phyloP scores from a whole-genome alignment of 2,113 vertebrate species.

The Mormyrus iriodes region DNA sequence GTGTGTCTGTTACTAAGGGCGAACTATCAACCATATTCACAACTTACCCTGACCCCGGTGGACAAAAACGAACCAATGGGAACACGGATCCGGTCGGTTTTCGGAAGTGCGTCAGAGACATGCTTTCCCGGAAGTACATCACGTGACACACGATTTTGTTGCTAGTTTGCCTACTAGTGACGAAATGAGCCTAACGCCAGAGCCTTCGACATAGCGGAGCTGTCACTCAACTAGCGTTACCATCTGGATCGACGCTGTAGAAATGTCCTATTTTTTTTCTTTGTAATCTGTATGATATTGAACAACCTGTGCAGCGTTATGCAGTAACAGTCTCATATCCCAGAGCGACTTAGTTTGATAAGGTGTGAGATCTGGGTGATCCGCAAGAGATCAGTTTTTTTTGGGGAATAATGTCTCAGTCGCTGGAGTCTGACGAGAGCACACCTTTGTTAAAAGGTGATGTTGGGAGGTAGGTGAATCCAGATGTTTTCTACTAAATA shows the following conservation, averaged over 20 bases:
- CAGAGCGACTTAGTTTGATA: too few relatives aligned
- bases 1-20: background rate
- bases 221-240: background rate
- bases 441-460: slow-evolving; percentile 53
- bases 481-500: background rate
- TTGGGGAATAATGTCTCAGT: slow-evolving; percentile 41
- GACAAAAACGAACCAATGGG: background rate
- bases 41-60: slow-evolving; percentile 1
- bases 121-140: background rate
- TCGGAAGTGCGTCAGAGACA: background rate
- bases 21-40: background rate
- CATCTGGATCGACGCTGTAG: background rate
- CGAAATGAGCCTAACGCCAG: background rate
- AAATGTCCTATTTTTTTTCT: background rate
- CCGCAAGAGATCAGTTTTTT: background rate
- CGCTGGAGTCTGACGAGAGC: slow-evolving; percentile 40
- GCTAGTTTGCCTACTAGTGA: background rate
- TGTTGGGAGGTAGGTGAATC: slow-evolving; percentile 55
- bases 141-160: background rate
- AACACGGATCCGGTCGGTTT: background rate
- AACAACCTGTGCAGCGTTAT: background rate
- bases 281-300: background rate
- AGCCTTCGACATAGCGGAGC: background rate
- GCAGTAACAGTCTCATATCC: background rate
- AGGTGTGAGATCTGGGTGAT: background rate